These are phyloP conservation scores for Antechinus flavipes DNA, from an alignment of 2,113 vertebrate genomes.

Conservation along the genomic window DNA sequence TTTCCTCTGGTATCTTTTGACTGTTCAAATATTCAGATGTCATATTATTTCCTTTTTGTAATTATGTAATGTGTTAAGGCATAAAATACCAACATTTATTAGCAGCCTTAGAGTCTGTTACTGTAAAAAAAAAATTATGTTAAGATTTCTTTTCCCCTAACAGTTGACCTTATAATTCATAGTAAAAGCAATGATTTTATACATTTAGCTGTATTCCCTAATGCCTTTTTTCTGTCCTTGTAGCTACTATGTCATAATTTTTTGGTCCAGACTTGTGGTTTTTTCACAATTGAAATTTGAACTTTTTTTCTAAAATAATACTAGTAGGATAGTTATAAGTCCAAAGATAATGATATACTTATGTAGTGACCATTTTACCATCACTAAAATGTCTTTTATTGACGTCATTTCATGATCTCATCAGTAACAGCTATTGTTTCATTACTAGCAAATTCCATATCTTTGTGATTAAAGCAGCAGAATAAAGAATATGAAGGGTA, in stretches of 20 bases:
- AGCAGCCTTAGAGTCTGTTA: background rate
- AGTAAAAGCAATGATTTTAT: background rate
- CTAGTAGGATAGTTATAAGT: background rate
- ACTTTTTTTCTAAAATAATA: background rate
- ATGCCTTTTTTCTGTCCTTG: background rate
- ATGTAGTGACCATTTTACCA: conserved; percentile 66
- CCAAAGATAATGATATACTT: conserved; percentile 19
- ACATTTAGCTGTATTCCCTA: background rate
- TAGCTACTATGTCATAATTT: background rate
- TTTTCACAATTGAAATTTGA: background rate
- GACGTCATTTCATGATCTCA: conserved; percentile 79
- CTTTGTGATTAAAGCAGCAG: conserved; percentile 83
- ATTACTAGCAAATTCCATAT: conserved; percentile 81
- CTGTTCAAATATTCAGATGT: background rate
- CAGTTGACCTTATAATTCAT: background rate
- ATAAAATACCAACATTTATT: background rate
- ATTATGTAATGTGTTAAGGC: background rate
- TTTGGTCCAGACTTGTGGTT: background rate
- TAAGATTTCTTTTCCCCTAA: background rate
- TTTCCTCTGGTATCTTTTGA: background rate
- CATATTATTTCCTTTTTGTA: background rate
- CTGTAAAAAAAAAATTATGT: too few relatives aligned
- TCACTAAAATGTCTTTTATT: conserved; percentile 71
- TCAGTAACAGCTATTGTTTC: conserved; percentile 81
- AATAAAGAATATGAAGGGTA: conserved; percentile 80